phyloP scores from a whole-genome alignment of 2,888 invertebrate genomes.

The Boloria euphrosyne region DNA sequence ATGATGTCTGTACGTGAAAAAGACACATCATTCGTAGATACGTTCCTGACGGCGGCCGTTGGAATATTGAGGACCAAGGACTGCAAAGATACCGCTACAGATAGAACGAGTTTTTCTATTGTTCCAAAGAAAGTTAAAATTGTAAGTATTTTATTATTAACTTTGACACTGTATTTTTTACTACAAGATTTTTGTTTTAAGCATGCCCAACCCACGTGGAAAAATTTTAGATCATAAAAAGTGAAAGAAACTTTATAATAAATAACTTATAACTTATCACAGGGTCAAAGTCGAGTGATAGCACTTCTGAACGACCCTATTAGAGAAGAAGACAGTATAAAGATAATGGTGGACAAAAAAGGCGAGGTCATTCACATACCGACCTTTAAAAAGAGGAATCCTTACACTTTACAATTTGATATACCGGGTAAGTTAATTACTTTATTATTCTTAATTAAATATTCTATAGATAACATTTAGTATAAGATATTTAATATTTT shows the following conservation, averaged over 20 bases:
- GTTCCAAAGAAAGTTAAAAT: slow-evolving; percentile 90
- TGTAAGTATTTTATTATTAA: slow-evolving; percentile 67
- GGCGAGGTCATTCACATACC: slow-evolving; percentile 89
- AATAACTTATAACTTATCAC: slow-evolving; percentile 47
- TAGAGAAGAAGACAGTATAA: slow-evolving; percentile 88
- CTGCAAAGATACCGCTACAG: slow-evolving; percentile 79
- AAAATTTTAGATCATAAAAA: no score
- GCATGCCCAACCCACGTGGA: no score
- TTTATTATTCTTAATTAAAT: no score
- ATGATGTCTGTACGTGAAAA: slow-evolving; percentile 91
- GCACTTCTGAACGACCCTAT: slow-evolving; percentile 90
- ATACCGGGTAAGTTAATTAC: slow-evolving; percentile 83
- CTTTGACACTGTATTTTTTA: background rate
- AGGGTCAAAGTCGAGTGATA: slow-evolving; percentile 92
- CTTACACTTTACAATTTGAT: slow-evolving; percentile 91
- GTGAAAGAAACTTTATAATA: slow-evolving; percentile 31
- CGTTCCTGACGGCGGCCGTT: slow-evolving; percentile 91
- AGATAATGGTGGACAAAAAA: slow-evolving; percentile 90
- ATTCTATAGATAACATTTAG: background rate
- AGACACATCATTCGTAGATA: slow-evolving; percentile 91
- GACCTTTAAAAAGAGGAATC: slow-evolving; percentile 90
- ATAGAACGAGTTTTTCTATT: slow-evolving; percentile 87
- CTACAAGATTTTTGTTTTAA: background rate
- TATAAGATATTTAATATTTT: background rate
- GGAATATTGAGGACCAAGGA: slow-evolving; percentile 86